Evolutionary conservation across 92 coral and sea anemone species (phyloP), one percentile per base, ranked within the genome.

Genomic region (Porites lobata): DNA sequence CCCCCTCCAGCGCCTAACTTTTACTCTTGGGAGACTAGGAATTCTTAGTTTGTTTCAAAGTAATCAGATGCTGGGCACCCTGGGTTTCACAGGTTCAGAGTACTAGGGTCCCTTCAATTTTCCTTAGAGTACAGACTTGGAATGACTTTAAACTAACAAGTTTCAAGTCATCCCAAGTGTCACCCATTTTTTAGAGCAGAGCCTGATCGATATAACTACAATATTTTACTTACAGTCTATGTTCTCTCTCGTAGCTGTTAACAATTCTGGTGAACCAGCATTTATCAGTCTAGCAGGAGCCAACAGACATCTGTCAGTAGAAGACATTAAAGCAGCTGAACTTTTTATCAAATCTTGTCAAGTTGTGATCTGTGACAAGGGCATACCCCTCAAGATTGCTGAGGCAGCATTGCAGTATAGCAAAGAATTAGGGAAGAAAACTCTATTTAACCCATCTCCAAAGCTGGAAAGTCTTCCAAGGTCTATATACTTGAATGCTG

Each of bases 401-500:
- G 72, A 85, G 8, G 83, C 62, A 22, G 91, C 92, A 26, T 88
- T 96, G 51, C 84, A 91, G 80, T 86, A 90, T 74, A 93, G 96
- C 9, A 93, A 95, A 69, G 88, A 87, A 70, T 74, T 88, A 58
- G 99, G 98, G 19, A 53, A 84, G 50, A 77, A 21, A 57, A 96
- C 99, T 54, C 64, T 96, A 54, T 96, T 91, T 50, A 96, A 96
- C 80, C 99, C 99, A 17, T 85, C 98, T 24, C 99, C 99, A 10
- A 93, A 87, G 21, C 64, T 91, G n/a, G 92, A 84, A 59, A 85
- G 83, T 70, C 54, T 94, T 6, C 85, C 91, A 24, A 85, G 85
- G 4, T 89, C 84, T 11, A 88, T 91, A 38, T 96, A 91, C 51
- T 9, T 76, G 13, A 84, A 91, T 56, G 91, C 93, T 1, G 94